Percentiles rank a stretch among this genome's conserved stretches.
phyloP scores from a whole-genome alignment of 2,888 invertebrate genomes.

The Frankliniella fusca region DNA sequence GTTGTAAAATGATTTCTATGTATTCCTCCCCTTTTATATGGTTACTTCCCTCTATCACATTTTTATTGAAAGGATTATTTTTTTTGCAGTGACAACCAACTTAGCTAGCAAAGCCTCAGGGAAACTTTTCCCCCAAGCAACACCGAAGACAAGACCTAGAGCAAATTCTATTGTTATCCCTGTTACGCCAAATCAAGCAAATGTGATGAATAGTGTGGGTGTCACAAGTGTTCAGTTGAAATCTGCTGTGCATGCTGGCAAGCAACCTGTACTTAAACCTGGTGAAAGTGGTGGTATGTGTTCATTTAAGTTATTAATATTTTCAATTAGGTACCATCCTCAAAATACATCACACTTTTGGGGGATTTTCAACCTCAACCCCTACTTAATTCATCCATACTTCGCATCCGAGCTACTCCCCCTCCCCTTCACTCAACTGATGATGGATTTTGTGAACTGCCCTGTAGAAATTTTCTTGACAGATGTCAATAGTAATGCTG shows the following conservation, averaged over 20 bases:
- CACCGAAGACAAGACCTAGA: constrained; percentile 11
- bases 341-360: too few relatives aligned
- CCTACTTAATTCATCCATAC: too few relatives aligned
- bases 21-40: neutral
- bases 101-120: neutral
- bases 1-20: neutral
- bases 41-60: neutral
- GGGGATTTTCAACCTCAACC: too few relatives aligned
- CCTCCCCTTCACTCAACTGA: too few relatives aligned
- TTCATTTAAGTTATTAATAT: too few relatives aligned
- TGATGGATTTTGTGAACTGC: too few relatives aligned
- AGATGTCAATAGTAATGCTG: neutral
- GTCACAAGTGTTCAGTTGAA: constrained; percentile 8
- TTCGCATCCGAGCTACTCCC: too few relatives aligned
- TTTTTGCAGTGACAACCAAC: neutral
- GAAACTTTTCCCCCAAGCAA: neutral
- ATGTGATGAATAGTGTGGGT: constrained; percentile 8
- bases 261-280: neutral
- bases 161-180: constrained; percentile 6
- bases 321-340: too few relatives aligned
- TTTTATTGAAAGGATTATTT: neutral
- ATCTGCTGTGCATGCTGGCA: neutral
- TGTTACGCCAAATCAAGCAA: neutral
- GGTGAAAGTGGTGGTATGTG: neutral
- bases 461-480: too few relatives aligned